Evolutionary conservation across 2,797 vertebrate species (phyloP).

Genomic region (Acipenser ruthenus): DNA sequence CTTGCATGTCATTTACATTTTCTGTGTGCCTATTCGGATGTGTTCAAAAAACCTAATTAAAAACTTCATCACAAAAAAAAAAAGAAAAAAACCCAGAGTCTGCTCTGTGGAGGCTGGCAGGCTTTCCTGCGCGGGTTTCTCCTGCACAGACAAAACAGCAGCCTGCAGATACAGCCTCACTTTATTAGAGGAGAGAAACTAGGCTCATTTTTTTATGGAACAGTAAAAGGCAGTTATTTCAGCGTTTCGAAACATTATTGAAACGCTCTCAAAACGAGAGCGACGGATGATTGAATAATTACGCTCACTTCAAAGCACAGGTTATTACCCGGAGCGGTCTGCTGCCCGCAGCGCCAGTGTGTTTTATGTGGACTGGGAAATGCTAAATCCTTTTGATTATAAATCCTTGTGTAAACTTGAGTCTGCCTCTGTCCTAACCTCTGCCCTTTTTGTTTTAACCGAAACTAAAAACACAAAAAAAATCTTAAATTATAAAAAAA

Average conservation of each 20-base stretch:
- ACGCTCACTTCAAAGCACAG: slow-evolving; percentile 50
- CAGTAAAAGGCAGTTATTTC: slow-evolving; percentile 29
- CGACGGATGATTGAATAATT: slow-evolving; percentile 46
- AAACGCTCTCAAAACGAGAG: slow-evolving; percentile 40
- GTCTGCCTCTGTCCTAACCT: slow-evolving; percentile 29
- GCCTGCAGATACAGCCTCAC: not conserved
- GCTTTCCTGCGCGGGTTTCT: no score
- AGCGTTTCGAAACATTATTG: slow-evolving; percentile 17
- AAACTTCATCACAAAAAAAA: no score
- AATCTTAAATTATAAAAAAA: no score
- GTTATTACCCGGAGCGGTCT: slow-evolving; percentile 42
- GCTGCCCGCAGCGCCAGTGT: slow-evolving; percentile 29
- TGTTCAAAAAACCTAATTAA: no score
- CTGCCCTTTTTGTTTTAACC: slow-evolving; percentile 23
- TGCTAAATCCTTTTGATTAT: slow-evolving; percentile 22
- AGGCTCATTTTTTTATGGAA: slow-evolving; percentile 46
- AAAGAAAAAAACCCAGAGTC: no score
- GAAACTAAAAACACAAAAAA: slow-evolving; percentile 4
- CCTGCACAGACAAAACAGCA: not conserved
- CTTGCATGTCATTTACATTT: no score
- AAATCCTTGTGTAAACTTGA: slow-evolving; percentile 37
- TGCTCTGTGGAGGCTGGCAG: no score
- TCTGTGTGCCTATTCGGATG: no score
- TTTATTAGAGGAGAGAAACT: not conserved
- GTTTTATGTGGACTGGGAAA: slow-evolving; percentile 30